A percentile compares a stretch with the other conserved stretches of the same genome.
phyloP scores from a whole-genome alignment of 2,888 invertebrate species.

The Tipula helvola region DNA sequence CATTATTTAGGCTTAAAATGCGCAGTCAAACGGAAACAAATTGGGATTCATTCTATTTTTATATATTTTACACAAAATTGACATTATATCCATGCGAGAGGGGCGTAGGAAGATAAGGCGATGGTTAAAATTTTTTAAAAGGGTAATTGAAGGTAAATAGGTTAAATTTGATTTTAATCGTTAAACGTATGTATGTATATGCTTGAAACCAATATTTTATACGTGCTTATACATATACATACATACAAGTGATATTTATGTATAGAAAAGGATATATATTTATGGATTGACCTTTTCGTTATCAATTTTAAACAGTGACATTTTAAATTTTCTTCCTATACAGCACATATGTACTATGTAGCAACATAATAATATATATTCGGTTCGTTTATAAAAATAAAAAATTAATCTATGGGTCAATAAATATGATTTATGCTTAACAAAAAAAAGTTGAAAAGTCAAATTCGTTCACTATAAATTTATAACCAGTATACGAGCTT shows the following conservation, averaged over 20 bases:
- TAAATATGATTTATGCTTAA: neutral
- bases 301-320: neutral
- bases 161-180: neutral
- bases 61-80: neutral
- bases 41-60: neutral
- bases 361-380: neutral
- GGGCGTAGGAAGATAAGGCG: neutral
- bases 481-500: neutral
- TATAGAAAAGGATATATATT: neutral
- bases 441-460: neutral
- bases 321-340: neutral
- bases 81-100: neutral
- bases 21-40: neutral
- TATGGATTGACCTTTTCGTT: constrained; percentile 4
- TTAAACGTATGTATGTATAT: neutral
- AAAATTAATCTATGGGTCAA: neutral
- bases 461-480: neutral
- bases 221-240: neutral
- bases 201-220: neutral
- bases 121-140: neutral
- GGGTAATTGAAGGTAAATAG: neutral
- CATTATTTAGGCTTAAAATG: neutral
- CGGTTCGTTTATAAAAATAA: neutral
- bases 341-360: neutral
- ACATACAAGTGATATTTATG: neutral